Evolutionary conservation across 2,888 invertebrate species (phyloP), one percentile per base, ranked within the genome.

Genomic region (Gasteruption jaculator): DNA sequence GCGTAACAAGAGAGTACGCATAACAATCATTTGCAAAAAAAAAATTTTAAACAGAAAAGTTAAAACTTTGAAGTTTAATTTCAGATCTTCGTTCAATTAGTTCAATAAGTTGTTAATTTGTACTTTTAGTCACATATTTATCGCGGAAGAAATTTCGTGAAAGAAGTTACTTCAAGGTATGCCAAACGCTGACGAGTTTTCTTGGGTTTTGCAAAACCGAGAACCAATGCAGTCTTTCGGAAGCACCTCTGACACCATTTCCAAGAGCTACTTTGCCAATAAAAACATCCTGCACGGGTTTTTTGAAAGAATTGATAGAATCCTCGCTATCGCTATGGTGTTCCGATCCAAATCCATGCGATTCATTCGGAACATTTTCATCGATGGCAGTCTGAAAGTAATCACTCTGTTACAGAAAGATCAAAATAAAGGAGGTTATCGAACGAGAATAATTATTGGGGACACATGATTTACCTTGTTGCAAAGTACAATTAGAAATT

Each of bases 131-230:
- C n/a, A n/a, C n/a, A n/a, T n/a, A n/a, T n/a, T n/a, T n/a, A n/a
- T n/a, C n/a, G n/a, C n/a, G n/a, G n/a, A n/a, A n/a, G n/a, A n/a
- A n/a, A n/a, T n/a, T n/a, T n/a, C n/a, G 11, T 2, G 11, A 20
- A 5, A n/a, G 8, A 10, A 6, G 21, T 61, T 46, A 71, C 46
- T 67, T 70, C 12, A 71, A 53, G 2, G 58, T 58, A 41, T 71
- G 71, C 71, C 71, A 71, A 6, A 65, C 62, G 1, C 65, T 68
- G 4, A 71, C 66, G n/a, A 71, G 60, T 47, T 68, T 69, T 38
- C 71, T 54, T 1, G 70, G 70, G 52, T 67, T 70, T 46, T 70
- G 68, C 10, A 71, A 48, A 2, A 71, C 61, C 3, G 70, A 67
- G 39, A 69, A 65, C 71, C 71, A 71, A 36, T 71, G 71, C 3